Base-by-base conservation (phyloP, 2,113 vertebrate genomes). In the Anser cygnoides region DNA sequence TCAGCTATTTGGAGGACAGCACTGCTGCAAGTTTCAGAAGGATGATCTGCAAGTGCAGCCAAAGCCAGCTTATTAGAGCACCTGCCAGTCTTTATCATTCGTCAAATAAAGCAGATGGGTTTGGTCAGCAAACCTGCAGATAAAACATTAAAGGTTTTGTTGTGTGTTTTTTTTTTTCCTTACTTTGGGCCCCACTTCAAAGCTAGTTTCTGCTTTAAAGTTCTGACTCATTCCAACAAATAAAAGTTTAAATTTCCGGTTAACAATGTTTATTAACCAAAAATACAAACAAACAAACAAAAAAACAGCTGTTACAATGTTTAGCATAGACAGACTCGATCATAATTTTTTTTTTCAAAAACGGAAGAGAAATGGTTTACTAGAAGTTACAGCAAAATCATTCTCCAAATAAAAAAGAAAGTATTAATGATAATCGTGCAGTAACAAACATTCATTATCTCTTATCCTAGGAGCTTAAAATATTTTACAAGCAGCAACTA, bases 61-160 rank as follows among this genome's bases (percentile, higher is more conserved):
- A 91, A 95, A 97, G 78, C 54, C 23, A 28, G 89, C 84, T 95
- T 89, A 95, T 93, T 96, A 97, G 91, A 96, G 92, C 94, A 94
- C 95, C 96, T 97, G 93, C 94, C 95, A 96, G 92, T 95, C 92
- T 96, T 96, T 96, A 95, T 97, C 95, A 94, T 70, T 91, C 96
- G 96, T 96, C 96, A 96, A 96, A 96, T 96, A 95, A 94, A 92
- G 92, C 84, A 92, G 87, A 97, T 92, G 92, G 91, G 92, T 84
- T 92, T 92, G 89, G 87, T 92, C 96, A 95, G 95, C 92, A 96
- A 91, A 93, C 92, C 87, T 87, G 70, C 58, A 93, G 93, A 96
- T 96, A 97, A 96, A 94, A 94, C 92, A 85, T 94, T 96, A 92
- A 96, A 94, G 92, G 90, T 89, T 95, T 94, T 81, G 84, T 67